These are phyloP conservation scores for Leptinotarsa peninsularis DNA, from an alignment of 2,888 invertebrate genomes.

Conservation along the genomic window DNA sequence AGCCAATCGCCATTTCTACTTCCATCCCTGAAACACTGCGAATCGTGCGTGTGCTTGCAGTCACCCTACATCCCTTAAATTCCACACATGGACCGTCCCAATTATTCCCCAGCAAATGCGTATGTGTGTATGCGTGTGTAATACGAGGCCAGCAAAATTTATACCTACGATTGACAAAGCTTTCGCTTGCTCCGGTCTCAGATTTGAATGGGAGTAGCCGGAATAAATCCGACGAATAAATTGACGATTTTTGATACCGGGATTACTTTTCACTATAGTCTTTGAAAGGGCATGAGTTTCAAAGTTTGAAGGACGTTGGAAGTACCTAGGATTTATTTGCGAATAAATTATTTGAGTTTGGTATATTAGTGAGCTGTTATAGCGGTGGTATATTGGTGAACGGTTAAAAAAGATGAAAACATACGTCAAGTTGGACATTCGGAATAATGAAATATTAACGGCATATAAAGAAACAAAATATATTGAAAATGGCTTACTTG, in stretches of 20 bases:
- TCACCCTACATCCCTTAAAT: constrained; percentile 44
- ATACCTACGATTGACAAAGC: constrained; percentile 27
- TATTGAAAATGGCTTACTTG: no score
- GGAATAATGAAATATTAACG: no score
- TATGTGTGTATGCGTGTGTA: constrained; percentile 43
- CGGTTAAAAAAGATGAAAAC: no score
- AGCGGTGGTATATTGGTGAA: no score
- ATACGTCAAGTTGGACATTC: no score
- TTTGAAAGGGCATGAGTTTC: no score
- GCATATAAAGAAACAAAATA: no score
- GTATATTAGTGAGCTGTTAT: no score
- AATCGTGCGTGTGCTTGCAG: constrained; percentile 26
- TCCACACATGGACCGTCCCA: constrained; percentile 48
- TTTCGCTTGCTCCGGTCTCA: neutral
- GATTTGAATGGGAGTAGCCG: constrained; percentile 6
- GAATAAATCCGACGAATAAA: neutral
- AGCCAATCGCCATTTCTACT: neutral
- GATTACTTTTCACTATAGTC: no score
- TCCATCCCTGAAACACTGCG: constrained; percentile 2
- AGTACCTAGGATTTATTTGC: no score
- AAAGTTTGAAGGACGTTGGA: no score
- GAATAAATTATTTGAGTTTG: no score
- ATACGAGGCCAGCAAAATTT: constrained; percentile 39
- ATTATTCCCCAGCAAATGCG: constrained; percentile 45
- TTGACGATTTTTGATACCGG: neutral